A percentile compares a stretch with the other conserved stretches of the same genome.
phyloP scores from a whole-genome alignment of 2,888 invertebrate genomes.

The Agrotis puta region DNA sequence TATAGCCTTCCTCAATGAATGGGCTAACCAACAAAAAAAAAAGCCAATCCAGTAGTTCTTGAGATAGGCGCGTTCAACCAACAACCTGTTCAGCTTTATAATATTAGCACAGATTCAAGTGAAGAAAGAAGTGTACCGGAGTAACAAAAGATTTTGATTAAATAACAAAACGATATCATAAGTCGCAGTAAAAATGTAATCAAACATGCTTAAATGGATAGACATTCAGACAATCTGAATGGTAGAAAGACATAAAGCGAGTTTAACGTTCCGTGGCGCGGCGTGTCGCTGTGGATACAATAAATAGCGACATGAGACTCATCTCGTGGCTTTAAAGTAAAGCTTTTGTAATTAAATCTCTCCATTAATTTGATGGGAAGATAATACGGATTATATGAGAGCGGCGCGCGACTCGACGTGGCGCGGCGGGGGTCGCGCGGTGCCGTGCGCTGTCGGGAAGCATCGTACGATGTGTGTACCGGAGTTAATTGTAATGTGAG shows the following conservation, averaged over 20 bases:
- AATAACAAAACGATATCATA: slow-evolving; percentile 15
- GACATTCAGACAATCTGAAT: slow-evolving; percentile 31
- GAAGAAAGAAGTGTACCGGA: no score
- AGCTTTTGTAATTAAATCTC: slow-evolving; percentile 61
- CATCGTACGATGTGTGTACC: neutral
- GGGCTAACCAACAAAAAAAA: no score
- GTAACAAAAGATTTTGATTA: neutral
- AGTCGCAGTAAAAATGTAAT: slow-evolving; percentile 25
- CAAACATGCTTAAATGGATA: slow-evolving; percentile 23
- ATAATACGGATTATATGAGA: slow-evolving; percentile 49
- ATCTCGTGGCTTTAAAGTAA: slow-evolving; percentile 47
- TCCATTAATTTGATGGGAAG: slow-evolving; percentile 54
- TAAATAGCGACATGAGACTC: slow-evolving; percentile 46
- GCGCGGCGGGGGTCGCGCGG: neutral
- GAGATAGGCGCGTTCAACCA: no score
- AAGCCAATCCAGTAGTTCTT: no score
- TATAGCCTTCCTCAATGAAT: no score
- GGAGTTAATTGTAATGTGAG: neutral
- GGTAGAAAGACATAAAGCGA: slow-evolving; percentile 23
- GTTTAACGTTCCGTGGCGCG: slow-evolving; percentile 2
- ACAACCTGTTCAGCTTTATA: no score
- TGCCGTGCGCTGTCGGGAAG: neutral
- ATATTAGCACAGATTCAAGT: no score
- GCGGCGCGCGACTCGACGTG: slow-evolving; percentile 2
- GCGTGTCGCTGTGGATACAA: slow-evolving; percentile 33